These are phyloP conservation scores for Zosterops japonicus DNA, from an alignment of 2,113 vertebrate genomes.

Conservation along the genomic window DNA sequence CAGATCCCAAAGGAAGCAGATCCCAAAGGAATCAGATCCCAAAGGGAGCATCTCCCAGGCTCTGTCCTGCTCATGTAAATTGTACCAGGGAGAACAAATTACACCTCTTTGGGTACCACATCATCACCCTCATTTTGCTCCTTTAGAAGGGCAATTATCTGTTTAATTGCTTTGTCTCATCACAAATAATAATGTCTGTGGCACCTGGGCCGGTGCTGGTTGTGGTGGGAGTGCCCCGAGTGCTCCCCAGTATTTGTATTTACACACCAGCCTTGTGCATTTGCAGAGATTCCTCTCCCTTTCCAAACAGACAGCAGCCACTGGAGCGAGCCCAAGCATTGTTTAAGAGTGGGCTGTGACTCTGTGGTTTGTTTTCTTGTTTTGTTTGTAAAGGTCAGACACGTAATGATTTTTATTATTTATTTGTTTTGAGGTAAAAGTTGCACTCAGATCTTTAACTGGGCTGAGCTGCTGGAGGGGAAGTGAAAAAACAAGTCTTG, in stretches of 20 bases:
- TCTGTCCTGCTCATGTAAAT: background rate
- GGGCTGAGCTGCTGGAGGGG: background rate
- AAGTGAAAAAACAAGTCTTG: background rate
- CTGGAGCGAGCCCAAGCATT: conserved; percentile 55
- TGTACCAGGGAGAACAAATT: background rate
- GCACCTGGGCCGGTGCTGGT: background rate
- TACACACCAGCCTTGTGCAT: background rate
- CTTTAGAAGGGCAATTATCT: background rate
- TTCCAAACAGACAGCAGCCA: conserved; percentile 50
- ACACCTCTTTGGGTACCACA: background rate
- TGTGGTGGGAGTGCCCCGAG: background rate
- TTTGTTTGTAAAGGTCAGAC: conserved; percentile 39
- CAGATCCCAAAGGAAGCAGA: background rate
- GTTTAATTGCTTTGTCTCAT: background rate
- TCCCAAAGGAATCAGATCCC: background rate
- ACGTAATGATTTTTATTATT: background rate
- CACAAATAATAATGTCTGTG: background rate
- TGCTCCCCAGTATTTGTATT: background rate
- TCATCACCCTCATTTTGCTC: background rate
- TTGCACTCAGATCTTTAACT: background rate
- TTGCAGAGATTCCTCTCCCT: conserved; percentile 32
- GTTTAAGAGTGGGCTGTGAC: conserved; percentile 25
- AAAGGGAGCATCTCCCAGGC: background rate
- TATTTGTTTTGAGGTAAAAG: background rate
- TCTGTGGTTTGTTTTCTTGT: conserved; percentile 23